These are phyloP conservation scores for Xylota segnis DNA, from an alignment of 2,888 invertebrate genomes.

Conservation along the genomic window DNA sequence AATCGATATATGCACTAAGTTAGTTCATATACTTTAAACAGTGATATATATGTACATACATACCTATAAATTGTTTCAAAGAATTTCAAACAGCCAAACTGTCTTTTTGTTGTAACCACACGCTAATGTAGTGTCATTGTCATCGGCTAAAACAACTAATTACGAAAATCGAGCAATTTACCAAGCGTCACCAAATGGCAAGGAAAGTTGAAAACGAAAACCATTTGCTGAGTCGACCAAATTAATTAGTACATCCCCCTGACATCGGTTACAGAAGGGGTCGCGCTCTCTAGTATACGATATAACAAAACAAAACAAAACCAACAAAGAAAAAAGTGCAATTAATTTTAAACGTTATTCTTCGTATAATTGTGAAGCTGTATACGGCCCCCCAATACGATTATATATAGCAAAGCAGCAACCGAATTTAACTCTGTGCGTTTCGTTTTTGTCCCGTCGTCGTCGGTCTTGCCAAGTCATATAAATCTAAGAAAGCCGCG, in stretches of 20 bases:
- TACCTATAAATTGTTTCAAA: background rate
- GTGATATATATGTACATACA: too few relatives aligned
- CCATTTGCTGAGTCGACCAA: conserved; percentile 60
- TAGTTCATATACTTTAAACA: conserved; percentile 17
- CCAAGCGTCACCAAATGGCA: conserved; percentile 38
- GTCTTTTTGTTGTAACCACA: conserved; percentile 11
- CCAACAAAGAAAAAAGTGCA: conserved; percentile 60
- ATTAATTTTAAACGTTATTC: conserved; percentile 59
- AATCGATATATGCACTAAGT: background rate
- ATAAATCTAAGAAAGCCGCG: conserved; percentile 10
- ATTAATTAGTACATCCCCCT: conserved; percentile 72
- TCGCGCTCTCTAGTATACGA: conserved; percentile 25
- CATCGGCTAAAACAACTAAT: conserved; percentile 35
- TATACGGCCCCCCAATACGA: conserved; percentile 26
- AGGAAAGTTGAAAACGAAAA: conserved; percentile 57
- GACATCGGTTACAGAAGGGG: conserved; percentile 62
- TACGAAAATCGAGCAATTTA: conserved; percentile 43
- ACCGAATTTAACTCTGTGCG: conserved; percentile 21
- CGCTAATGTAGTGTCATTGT: conserved; percentile 44
- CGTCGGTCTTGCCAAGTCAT: background rate
- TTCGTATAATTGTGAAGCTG: conserved; percentile 30
- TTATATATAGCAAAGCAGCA: background rate
- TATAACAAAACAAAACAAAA: conserved; percentile 27
- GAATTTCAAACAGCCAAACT: background rate
- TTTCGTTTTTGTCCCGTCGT: conserved; percentile 10